Base-by-base conservation (phyloP, 2,797 vertebrate genomes). In the Ataeniobius toweri region DNA sequence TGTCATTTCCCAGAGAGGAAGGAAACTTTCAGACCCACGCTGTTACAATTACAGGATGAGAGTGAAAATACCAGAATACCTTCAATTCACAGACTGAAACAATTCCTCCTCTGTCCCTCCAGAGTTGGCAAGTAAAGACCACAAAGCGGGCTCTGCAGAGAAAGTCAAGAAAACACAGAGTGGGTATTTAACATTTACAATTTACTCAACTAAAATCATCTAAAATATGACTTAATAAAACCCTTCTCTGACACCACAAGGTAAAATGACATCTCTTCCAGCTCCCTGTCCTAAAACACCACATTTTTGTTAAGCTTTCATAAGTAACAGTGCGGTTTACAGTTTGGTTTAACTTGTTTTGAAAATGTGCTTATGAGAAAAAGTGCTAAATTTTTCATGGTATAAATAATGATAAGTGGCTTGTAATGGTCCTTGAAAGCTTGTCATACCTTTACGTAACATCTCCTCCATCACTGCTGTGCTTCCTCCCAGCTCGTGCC, bases 1-100 rank as follows among this genome's bases (percentile, higher is more conserved):
- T 92, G 83, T 91, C 86, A 93, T 93, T 92, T 94, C 89, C 89
- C 77, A 83, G 87, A 90, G 91, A 94, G 95, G 94, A 95, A 95
- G 94, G 94, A 95, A 94, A 93, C 89, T 89, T 91, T 95, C 85
- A 88, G 90, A 85, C 77, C 85, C 22, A 8, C 84, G 75, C 76
- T 56, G 72, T 88, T 76, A 88, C 83, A 90, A 92, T 92, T 91
- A 91, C 86, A 91, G 89, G 90, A 90, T 89, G 88, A 88, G 81
- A 70, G 73, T 77, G 75, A 83, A 56, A 88, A 80, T 71, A 78
- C 50, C 65, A 75, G 85, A 76, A 85, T 83, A 85, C 77, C 77
- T 86, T 89, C 88, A 83, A 88, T 83, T 84, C 36, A 56, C 80
- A 87, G 83, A 80, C 78, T 71, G 58, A 75, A 85, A 85, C 81